Evolutionary conservation across 2,888 invertebrate genomes (phyloP), one percentile per base, ranked within the genome.

Genomic region (Bugula neritina): DNA sequence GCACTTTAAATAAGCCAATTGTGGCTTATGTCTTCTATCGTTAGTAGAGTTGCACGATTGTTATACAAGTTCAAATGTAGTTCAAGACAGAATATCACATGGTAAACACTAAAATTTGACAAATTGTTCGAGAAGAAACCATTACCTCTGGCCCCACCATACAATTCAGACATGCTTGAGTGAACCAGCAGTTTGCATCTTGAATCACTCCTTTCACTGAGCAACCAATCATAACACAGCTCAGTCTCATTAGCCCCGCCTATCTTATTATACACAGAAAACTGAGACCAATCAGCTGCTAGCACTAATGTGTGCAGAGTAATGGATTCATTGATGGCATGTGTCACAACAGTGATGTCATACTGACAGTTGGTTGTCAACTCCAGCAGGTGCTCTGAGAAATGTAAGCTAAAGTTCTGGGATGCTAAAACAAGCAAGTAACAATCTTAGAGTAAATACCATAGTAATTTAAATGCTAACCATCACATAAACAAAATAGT

Each of bases 161-260:
- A 63, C 31, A 63, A 31, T 31, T 63, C 63, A 29, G 63, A 21
- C 31, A 63, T 5, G n/a, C 63, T 63, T 21, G 63, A 63, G 63
- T 63, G 63, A 17, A 63, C 27, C 3, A 63, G 34, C 31, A 29
- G 2, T 5, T 31, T 27, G 31, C 63, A 63, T 1, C 3, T 13
- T 10, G 27, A 25, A 63, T 29, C 31, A 31, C 5, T 31, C n/a
- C 10, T n/a, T 63, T 5, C 31, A 63, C 10, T 10, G 31, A 31
- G 27, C 29, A 31, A 63, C 63, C 63, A 63, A 63, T 63, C 63
- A 63, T 63, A 63, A 31, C 63, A 63, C 10, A 13, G 29, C 34
- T 13, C 17, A 31, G 27, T 13, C 31, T 63, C 63, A 31, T 3
- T 5, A 2, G 27, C 5, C 27, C 1, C 5, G 27, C 5, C 10